phyloP scores from a whole-genome alignment of 1,140 invertebrate species.

The Berghia stephanieae region DNA sequence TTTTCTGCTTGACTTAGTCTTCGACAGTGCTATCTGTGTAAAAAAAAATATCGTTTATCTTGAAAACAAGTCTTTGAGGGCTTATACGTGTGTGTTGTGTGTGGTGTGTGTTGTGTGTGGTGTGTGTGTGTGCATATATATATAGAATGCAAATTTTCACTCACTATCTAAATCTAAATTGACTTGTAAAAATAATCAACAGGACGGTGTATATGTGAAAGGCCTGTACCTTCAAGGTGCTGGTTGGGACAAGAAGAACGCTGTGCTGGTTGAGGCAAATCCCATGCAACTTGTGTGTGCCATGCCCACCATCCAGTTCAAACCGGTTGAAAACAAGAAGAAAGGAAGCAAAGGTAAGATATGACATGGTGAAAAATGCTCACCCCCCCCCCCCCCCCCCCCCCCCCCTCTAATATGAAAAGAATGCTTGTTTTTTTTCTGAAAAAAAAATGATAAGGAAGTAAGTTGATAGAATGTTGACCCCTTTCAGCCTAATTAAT shows the following conservation, averaged over 20 bases:
- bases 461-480: background rate
- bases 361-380: background rate
- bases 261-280: slow-evolving; percentile 65
- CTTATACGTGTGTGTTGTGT: no score
- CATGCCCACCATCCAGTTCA: slow-evolving; percentile 69
- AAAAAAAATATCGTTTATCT: no score
- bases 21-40: no score
- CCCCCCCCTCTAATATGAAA: slow-evolving; percentile 15
- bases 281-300: slow-evolving; percentile 68
- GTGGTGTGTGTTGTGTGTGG: no score
- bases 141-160: no score
- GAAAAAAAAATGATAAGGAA: background rate
- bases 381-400: background rate
- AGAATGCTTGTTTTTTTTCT: no score
- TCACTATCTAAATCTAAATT: no score
- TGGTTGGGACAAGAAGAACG: slow-evolving; percentile 68
- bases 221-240: slow-evolving; percentile 67
- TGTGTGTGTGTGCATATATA: no score
- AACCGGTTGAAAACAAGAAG: slow-evolving; percentile 76
- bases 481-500: background rate
- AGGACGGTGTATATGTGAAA: slow-evolving; percentile 69
- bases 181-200: no score
- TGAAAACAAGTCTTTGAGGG: no score
- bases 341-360: slow-evolving; percentile 73
- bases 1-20: no score